A percentile compares a stretch with the other conserved stretches of the same genome.
These are phyloP conservation scores for Riparia riparia DNA, from an alignment of 2,113 vertebrate species.

Conservation along the genomic window DNA sequence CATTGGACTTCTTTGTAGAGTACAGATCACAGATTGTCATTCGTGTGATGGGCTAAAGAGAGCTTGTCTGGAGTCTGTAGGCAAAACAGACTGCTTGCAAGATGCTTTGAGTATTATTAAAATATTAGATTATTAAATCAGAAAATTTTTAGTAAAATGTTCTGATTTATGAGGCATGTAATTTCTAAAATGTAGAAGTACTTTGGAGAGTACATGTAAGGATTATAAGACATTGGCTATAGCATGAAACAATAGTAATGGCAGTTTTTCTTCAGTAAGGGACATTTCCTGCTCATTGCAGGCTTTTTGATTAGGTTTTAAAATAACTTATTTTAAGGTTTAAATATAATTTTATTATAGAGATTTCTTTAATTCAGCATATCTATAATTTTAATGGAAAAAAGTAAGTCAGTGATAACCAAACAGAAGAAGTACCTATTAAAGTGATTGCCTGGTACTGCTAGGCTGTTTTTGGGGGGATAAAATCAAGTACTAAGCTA, in stretches of 20 bases:
- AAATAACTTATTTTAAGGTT: background rate
- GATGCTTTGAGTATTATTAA: background rate
- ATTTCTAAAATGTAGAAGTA: background rate
- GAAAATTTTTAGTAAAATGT: background rate
- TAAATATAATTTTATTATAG: background rate
- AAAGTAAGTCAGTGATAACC: background rate
- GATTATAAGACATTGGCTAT: background rate
- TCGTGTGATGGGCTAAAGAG: background rate
- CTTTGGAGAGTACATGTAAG: background rate
- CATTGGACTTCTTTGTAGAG: background rate
- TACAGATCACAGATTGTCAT: background rate
- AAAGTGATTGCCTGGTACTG: background rate
- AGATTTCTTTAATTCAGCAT: background rate
- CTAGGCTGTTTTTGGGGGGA: background rate
- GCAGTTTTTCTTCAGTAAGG: background rate
- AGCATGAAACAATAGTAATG: background rate
- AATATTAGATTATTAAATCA: background rate
- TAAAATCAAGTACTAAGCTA: background rate
- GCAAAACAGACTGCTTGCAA: background rate
- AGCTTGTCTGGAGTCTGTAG: background rate
- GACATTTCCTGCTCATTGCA: background rate
- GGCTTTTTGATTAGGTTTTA: background rate
- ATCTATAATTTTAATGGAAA: background rate
- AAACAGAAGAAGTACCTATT: background rate
- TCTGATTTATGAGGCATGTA: background rate